These are phyloP conservation scores for Thalassophryne amazonica DNA, from an alignment of 2,797 vertebrate species.

Conservation along the genomic window DNA sequence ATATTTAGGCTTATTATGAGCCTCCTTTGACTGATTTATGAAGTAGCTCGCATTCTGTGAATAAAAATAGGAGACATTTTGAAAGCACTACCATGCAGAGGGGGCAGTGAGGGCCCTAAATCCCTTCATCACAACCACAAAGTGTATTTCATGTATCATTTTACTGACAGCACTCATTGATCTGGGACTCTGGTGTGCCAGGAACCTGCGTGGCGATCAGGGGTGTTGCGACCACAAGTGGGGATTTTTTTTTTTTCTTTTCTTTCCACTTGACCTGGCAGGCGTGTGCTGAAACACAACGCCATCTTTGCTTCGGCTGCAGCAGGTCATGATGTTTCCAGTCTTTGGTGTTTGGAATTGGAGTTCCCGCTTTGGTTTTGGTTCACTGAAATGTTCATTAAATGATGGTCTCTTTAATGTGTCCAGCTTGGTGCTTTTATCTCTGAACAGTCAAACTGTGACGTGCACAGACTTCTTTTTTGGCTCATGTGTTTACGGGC, in stretches of 20 bases:
- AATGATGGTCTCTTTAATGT: conserved; percentile 1
- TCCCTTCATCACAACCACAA: conserved; percentile 39
- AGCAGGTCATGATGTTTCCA: conserved; percentile 7
- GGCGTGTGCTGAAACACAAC: conserved; percentile 36
- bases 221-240: conserved; percentile 23
- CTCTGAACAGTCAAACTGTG: conserved; percentile 1
- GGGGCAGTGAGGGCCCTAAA: conserved; percentile 28
- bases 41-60: conserved; percentile 28
- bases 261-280: conserved; percentile 47
- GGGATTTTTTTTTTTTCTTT: no score
- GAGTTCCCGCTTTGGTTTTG: conserved; percentile 1
- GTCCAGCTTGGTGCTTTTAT: not conserved
- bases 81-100: conserved; percentile 33
- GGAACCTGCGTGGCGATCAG: conserved; percentile 51
- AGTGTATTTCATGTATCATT: conserved; percentile 56
- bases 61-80: conserved; percentile 51
- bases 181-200: conserved; percentile 26
- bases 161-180: conserved; percentile 42
- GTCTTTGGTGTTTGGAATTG: conserved; percentile 10
- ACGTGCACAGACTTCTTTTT: not conserved
- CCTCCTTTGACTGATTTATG: conserved; percentile 47
- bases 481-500: not conserved
- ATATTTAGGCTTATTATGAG: conserved; percentile 45
- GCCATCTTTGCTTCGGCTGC: not conserved
- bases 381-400: not conserved